These are phyloP conservation scores for Anthoscopus minutus DNA, from an alignment of 2,113 vertebrate species.

Conservation along the genomic window DNA sequence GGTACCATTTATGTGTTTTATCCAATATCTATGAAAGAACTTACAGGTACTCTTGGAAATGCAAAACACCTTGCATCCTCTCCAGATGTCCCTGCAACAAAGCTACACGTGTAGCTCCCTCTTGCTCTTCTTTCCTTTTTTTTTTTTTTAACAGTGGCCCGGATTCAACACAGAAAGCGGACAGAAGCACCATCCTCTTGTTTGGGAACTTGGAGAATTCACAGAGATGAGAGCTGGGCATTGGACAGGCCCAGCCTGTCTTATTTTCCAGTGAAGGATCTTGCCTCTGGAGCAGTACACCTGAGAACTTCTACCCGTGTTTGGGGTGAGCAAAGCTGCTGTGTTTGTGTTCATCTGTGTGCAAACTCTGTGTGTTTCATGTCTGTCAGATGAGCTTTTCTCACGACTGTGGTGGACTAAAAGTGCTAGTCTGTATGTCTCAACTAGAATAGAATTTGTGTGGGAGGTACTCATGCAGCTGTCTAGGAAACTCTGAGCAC, in stretches of 20 bases:
- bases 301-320: background rate
- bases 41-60: background rate
- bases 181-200: background rate
- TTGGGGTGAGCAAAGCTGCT: background rate
- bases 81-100: background rate
- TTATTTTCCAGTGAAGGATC: background rate
- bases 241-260: rapidly evolving
- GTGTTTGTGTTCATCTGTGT: background rate
- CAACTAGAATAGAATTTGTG: background rate
- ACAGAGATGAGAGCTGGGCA: rapidly evolving
- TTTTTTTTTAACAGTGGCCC: background rate
- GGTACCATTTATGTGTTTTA: background rate
- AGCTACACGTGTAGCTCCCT: background rate
- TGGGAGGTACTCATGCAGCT: constrained; percentile 6
- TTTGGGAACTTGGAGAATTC: background rate
- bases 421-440: background rate
- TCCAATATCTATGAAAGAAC: background rate
- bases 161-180: background rate
- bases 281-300: background rate
- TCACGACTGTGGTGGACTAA: background rate
- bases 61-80: background rate
- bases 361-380: background rate
- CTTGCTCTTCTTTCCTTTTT: background rate
- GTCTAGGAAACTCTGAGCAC: constrained; percentile 1
- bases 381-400: background rate